Percentiles rank a stretch among this genome's conserved stretches.
phyloP scores from a whole-genome alignment of 2,797 vertebrate genomes.

The Megalops cyprinoides region DNA sequence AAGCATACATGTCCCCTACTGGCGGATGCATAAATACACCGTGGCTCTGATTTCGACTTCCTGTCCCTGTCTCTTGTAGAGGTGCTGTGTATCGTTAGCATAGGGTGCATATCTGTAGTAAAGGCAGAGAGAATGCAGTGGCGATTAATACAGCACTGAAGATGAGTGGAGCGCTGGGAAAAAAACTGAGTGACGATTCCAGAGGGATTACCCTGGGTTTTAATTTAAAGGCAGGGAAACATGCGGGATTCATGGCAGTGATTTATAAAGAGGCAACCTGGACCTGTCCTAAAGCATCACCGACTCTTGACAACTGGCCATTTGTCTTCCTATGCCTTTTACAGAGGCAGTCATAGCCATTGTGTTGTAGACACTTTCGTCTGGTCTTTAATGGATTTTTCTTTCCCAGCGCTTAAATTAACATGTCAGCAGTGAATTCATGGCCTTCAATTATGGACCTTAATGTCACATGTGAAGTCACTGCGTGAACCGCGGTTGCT shows the following conservation, averaged over 20 bases:
- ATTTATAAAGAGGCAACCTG: background rate
- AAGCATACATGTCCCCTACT: too few relatives aligned
- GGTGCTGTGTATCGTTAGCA: background rate
- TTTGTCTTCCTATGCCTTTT: background rate
- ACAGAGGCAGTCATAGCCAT: background rate
- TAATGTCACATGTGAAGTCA: background rate
- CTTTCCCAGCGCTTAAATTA: background rate
- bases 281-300: background rate
- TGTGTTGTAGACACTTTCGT: background rate
- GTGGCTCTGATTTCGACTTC: background rate
- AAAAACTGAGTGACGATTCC: slow-evolving; percentile 24
- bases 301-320: background rate
- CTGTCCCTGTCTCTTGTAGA: background rate
- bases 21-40: background rate
- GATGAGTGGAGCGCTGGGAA: background rate
- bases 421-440: slow-evolving; percentile 2
- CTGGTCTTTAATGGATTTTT: background rate
- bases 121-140: background rate
- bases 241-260: background rate
- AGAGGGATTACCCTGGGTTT: slow-evolving; percentile 19
- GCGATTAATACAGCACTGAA: slow-evolving; percentile 15
- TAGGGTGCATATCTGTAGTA: background rate
- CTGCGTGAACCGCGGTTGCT: slow-evolving; percentile 1
- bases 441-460: background rate
- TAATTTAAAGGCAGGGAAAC: slow-evolving; percentile 14